A percentile compares a stretch with the other conserved stretches of the same genome.
Conservation (phyloP, 1,140 invertebrate species). For the Aphelinus atriplicis region DNA sequence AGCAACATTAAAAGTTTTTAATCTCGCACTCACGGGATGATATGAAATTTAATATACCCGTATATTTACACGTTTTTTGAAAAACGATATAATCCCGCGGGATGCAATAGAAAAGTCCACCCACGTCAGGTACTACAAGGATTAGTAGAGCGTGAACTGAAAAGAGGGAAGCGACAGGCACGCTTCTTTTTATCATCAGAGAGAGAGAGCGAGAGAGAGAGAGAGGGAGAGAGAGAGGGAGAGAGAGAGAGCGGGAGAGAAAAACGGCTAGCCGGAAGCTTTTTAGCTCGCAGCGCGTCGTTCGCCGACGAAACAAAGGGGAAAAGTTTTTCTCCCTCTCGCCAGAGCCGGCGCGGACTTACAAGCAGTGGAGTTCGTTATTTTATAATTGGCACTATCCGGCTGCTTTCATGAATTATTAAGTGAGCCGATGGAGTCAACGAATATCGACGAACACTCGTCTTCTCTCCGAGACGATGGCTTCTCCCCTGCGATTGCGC, state of each 20-base stretch:
- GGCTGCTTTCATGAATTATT: constrained; percentile 59
- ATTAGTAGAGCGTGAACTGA: not conserved
- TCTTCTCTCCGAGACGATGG: not conserved
- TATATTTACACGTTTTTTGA: too few relatives aligned
- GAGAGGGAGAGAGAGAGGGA: too few relatives aligned
- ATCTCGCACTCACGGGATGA: too few relatives aligned
- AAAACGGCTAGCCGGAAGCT: constrained; percentile 1
- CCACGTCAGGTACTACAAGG: not conserved
- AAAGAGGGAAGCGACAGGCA: not conserved
- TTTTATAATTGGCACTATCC: constrained; percentile 61
- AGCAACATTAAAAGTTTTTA: too few relatives aligned
- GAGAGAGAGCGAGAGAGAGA: constrained; percentile 1
- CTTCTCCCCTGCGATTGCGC: too few relatives aligned
- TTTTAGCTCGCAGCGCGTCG: constrained; percentile 31
- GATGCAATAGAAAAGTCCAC: too few relatives aligned
- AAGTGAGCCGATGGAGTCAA: constrained; percentile 49
- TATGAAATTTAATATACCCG: too few relatives aligned
- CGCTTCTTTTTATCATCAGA: constrained; percentile 4
- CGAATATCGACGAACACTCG: constrained; percentile 50
- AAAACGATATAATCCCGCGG: too few relatives aligned
- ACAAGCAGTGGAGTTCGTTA: constrained; percentile 49
- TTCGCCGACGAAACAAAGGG: constrained; percentile 49
- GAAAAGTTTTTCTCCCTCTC: constrained; percentile 44
- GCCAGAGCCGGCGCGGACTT: constrained; percentile 23
- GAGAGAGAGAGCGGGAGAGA: not conserved